Conservation (phyloP, 2,888 invertebrate species). For the Campaea margaritaria region DNA sequence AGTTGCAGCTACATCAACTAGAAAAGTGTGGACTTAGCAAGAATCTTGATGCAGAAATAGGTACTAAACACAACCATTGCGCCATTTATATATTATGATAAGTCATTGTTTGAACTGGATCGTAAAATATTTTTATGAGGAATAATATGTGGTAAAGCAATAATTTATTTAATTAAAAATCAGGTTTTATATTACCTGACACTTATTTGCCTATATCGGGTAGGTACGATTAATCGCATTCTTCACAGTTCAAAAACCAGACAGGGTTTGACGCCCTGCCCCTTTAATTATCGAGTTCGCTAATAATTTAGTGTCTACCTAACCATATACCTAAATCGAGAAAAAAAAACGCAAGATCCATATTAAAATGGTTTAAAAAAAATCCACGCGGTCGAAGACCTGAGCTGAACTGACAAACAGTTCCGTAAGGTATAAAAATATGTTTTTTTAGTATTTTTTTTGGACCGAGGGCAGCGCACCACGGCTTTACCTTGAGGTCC, state of each 20-base stretch:
- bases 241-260: constrained; percentile 55
- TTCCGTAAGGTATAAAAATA: constrained; percentile 56
- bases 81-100: too few relatives aligned
- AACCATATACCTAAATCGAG: constrained; percentile 30
- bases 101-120: too few relatives aligned
- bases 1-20: too few relatives aligned
- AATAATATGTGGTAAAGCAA: neutral
- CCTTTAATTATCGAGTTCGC: constrained; percentile 36
- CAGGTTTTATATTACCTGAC: constrained; percentile 8
- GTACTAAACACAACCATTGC: too few relatives aligned
- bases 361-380: constrained; percentile 50
- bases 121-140: too few relatives aligned
- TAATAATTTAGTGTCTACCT: constrained; percentile 37
- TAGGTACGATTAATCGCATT: constrained; percentile 39
- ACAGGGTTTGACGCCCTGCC: constrained; percentile 53
- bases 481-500: constrained; percentile 58
- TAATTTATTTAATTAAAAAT: constrained; percentile 10
- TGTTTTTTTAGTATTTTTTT: constrained; percentile 51
- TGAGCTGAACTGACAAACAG: constrained; percentile 45
- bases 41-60: too few relatives aligned
- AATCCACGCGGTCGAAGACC: constrained; percentile 61
- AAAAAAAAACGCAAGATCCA: constrained; percentile 29
- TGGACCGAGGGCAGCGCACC: constrained; percentile 59
- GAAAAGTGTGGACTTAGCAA: too few relatives aligned
- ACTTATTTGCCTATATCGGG: constrained; percentile 14